Conservation (phyloP, 2,797 vertebrate species). For the Gobio occitaniae region DNA sequence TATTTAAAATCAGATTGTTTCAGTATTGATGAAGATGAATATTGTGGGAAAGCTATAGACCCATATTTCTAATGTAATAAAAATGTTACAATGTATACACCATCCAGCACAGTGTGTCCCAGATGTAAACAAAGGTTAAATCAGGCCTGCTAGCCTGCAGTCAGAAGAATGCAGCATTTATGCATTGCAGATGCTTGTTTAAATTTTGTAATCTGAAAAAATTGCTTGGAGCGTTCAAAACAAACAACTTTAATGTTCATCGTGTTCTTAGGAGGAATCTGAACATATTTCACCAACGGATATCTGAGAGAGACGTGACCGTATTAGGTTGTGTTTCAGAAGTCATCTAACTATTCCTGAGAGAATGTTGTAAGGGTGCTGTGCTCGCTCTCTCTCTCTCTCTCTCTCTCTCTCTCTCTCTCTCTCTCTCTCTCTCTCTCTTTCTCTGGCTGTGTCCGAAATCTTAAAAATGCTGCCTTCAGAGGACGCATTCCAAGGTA, state of each 20-base stretch:
- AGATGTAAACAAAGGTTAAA: slow-evolving; percentile 1
- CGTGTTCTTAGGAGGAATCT: slow-evolving; percentile 66
- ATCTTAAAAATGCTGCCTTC: too few relatives aligned
- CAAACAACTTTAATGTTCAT: slow-evolving; percentile 61
- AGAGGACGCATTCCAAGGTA: too few relatives aligned
- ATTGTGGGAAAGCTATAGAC: neutral
- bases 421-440: slow-evolving; percentile 14
- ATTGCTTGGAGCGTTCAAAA: slow-evolving; percentile 63
- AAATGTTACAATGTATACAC: neutral
- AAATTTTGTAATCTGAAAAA: slow-evolving; percentile 67
- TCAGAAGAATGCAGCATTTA: slow-evolving; percentile 16
- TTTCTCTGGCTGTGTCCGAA: neutral
- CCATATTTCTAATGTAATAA: neutral
- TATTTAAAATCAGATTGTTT: neutral
- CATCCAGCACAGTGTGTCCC: neutral
- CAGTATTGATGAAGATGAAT: neutral
- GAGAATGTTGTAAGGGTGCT: neutral
- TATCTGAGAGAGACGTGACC: slow-evolving; percentile 71
- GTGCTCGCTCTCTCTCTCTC: neutral
- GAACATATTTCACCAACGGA: slow-evolving; percentile 56
- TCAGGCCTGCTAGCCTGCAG: neutral
- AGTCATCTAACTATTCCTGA: slow-evolving; percentile 28
- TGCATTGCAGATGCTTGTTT: slow-evolving; percentile 39
- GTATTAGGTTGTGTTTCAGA: slow-evolving; percentile 77
- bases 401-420: neutral